Evolutionary conservation across 2,797 vertebrate species (phyloP).

Genomic region (Coregonus suidteri): DNA sequence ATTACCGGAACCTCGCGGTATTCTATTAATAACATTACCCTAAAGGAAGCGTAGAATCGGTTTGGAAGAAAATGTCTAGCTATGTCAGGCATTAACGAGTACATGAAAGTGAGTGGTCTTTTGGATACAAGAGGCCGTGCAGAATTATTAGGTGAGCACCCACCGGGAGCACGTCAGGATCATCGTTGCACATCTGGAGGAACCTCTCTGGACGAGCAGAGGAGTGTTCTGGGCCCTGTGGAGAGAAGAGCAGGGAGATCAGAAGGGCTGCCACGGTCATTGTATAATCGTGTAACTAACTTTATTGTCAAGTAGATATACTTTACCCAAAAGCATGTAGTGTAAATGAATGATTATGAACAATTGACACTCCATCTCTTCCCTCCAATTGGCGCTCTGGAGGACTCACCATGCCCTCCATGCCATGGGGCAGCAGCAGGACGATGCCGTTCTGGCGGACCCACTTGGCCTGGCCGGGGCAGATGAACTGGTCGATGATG

Average conservation of each 20-base stretch:
- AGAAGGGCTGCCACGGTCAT: neutral
- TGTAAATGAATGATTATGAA: too few relatives aligned
- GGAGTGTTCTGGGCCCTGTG: conserved; percentile 86
- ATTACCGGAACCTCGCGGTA: too few relatives aligned
- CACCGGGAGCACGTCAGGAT: conserved; percentile 85
- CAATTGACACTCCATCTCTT: too few relatives aligned
- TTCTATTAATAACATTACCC: too few relatives aligned
- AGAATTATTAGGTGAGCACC: conserved; percentile 38
- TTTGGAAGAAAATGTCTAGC: neutral
- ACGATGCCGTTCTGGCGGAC: conserved; percentile 84
- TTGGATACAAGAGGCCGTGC: neutral
- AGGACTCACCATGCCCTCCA: conserved; percentile 83
- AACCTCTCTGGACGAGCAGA: conserved; percentile 87
- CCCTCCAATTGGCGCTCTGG: neutral
- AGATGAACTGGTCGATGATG: conserved; percentile 86
- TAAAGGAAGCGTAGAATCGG: neutral
- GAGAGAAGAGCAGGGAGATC: neutral
- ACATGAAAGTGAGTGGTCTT: neutral
- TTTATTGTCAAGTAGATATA: too few relatives aligned
- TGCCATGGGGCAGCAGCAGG: conserved; percentile 80
- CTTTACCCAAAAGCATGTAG: too few relatives aligned
- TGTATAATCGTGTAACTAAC: too few relatives aligned
- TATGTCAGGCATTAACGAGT: neutral
- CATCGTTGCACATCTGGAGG: conserved; percentile 90
- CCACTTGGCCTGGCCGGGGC: conserved; percentile 83